Base-by-base conservation (phyloP, 2,888 invertebrate genomes). In the Aleiodes leptofemur region DNA sequence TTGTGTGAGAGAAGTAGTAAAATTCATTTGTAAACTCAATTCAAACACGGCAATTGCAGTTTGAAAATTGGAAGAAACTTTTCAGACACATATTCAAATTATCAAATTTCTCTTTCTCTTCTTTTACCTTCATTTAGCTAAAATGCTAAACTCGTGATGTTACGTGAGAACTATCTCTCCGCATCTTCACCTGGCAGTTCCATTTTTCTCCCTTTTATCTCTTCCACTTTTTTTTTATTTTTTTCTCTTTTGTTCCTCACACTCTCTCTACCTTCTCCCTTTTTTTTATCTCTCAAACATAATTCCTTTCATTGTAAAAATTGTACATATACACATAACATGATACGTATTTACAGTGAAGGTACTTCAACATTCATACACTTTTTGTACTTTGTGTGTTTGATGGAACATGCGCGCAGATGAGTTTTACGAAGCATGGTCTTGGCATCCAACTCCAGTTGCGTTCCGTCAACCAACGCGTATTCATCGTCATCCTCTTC, bases 401-500 rank as follows among this genome's bases (percentile, higher is more conserved):
- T 78, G 69, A 74, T 72, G 78, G 78, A 78, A 77, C 81, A 81
- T 81, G 81, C 81, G 81, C 81, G 77, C 71, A 68, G 69, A 77
- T 68, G 71, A 70, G 57, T 53, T 64, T 23, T 66, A 72, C 77
- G 57, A 79, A 81, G 76, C 80, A 70, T 81, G 80, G 77, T 78
- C 77, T 68, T 23, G 23, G 23, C 77, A 5, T 13, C 16, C 16
- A 68, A 70, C 76, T 78, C 75, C 78, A 81, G 81, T 81, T 78
- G 81, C 78, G 79, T 75, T 79, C 77, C 77, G 81, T 74, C 79
- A 70, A 72, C 76, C 77, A 69, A 77, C 73, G 74, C 74, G 76
- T 76, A 72, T 64, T 77, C 74, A 76, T 73, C 72, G 75, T 72
- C 68, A 69, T 68, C 3, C 43, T 43, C 29, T 16, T 57, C 13